A percentile compares a stretch with the other conserved stretches of the same genome.
These are phyloP conservation scores for Achroia grisella DNA, from an alignment of 1,140 invertebrate species.

Conservation along the genomic window DNA sequence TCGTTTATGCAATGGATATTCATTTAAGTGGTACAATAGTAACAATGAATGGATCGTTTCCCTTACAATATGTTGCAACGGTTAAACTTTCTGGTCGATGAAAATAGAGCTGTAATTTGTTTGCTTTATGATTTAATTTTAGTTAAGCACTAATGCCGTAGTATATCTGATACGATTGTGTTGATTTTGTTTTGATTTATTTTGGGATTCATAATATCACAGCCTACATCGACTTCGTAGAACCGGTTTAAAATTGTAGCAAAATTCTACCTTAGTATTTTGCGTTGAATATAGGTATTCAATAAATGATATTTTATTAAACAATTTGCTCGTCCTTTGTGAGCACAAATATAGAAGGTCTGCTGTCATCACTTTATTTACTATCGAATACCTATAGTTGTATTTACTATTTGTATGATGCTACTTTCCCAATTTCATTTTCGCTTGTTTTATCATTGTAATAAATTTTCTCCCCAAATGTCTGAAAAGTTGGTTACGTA, in stretches of 20 bases:
- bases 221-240: conserved; percentile 1
- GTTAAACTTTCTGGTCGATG: conserved; percentile 34
- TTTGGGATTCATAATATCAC: conserved; percentile 37
- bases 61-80: conserved; percentile 66
- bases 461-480: too few relatives aligned
- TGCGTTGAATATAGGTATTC: neutral
- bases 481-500: too few relatives aligned
- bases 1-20: conserved; percentile 14
- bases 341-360: too few relatives aligned
- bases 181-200: conserved; percentile 43
- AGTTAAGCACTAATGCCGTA: conserved; percentile 5
- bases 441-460: too few relatives aligned
- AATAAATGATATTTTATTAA: neutral
- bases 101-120: conserved; percentile 31
- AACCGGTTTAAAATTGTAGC: conserved; percentile 15
- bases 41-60: conserved; percentile 70
- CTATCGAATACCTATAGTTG: too few relatives aligned
- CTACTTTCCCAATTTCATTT: too few relatives aligned
- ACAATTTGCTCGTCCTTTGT: too few relatives aligned
- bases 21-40: conserved; percentile 32
- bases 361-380: too few relatives aligned
- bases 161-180: conserved; percentile 29
- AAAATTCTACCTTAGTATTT: conserved; percentile 5
- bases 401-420: too few relatives aligned
- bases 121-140: conserved; percentile 20